Base-by-base conservation (phyloP, 2,797 vertebrate species). In the Cottoperca gobio region DNA sequence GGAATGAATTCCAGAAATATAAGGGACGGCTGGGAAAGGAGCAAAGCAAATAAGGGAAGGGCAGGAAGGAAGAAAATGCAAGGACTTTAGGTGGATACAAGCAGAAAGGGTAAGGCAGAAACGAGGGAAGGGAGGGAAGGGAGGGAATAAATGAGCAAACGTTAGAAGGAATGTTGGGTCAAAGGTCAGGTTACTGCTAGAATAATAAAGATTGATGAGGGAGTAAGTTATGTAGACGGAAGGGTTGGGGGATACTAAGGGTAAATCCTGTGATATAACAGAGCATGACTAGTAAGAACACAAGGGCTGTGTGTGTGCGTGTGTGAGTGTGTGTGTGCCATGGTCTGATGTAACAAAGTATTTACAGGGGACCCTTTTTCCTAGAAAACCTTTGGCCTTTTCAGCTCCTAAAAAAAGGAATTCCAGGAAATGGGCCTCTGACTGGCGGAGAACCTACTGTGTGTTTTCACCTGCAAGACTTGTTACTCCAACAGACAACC, bases 241-340 rank as follows among this genome's bases (percentile, higher is more conserved):
- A 35, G 16, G 35, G 43, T 5, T n/a, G n/a, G 52, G 16, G 19
- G 39, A 17, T 14, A 10, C 17, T 26, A n/a, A 14, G 28, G 26
- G 16, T 24, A 5, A 52, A 43, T 52, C 26, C 60, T 70, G 78
- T 81, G 78, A 77, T 79, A 63, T 73, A 77, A 82, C 39, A 58
- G 74, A 11, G 14, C 45, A 28, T 50, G 39, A 64, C 70, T 35
- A n/a, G 26, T 17, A 16, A 70, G 24, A 75, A 64, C 60, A 75
- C 37, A 66, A 54, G 45, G 48, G 10, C 24, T 55, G 65, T 62
- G 65, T 62, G 59, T 63, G 58, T 61, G 62, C 48, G 52, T 46
- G 49, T 73, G 64, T 68, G 66, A 68, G 64, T 63, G 64, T 71
- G 54, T 66, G 68, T 58, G 68, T 8, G 33, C 31, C 8, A 33